Conservation (phyloP, 1,140 invertebrate genomes). For the Paraescarpia echinospica region DNA sequence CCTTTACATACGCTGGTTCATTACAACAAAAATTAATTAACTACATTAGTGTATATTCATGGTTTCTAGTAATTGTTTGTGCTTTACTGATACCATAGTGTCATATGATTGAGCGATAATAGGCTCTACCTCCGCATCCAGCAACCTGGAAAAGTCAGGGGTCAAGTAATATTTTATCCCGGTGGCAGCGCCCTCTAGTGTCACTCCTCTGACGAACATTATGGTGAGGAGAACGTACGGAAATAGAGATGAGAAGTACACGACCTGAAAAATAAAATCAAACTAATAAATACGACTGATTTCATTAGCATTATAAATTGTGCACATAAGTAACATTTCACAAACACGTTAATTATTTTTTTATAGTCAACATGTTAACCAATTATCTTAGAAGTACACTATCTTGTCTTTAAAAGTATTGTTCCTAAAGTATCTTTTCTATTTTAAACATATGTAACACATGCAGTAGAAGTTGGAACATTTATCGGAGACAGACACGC, state of each 20-base stretch:
- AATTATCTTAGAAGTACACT: too few relatives aligned
- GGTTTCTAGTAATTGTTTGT: not conserved
- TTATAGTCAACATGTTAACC: too few relatives aligned
- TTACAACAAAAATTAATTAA: not conserved
- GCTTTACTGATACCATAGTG: not conserved
- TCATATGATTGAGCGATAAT: not conserved
- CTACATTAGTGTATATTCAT: not conserved
- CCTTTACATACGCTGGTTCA: not conserved
- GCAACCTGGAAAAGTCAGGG: slow-evolving; percentile 32
- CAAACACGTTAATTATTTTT: not conserved
- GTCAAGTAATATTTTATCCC: slow-evolving; percentile 32
- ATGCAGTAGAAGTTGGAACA: too few relatives aligned
- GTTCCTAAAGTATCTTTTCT: too few relatives aligned
- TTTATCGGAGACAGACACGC: too few relatives aligned
- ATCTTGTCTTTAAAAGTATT: too few relatives aligned
- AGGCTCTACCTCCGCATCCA: slow-evolving; percentile 54
- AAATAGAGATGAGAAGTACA: slow-evolving; percentile 65
- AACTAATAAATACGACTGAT: not conserved
- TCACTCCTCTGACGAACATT: slow-evolving; percentile 74
- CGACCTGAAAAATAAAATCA: slow-evolving; percentile 22
- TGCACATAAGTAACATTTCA: not conserved
- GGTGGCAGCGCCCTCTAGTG: slow-evolving; percentile 52
- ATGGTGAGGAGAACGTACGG: slow-evolving; percentile 89
- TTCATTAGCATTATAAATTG: not conserved
- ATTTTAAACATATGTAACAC: too few relatives aligned